Conservation (phyloP, 1,140 invertebrate genomes). For the Habropoda laboriosa region DNA sequence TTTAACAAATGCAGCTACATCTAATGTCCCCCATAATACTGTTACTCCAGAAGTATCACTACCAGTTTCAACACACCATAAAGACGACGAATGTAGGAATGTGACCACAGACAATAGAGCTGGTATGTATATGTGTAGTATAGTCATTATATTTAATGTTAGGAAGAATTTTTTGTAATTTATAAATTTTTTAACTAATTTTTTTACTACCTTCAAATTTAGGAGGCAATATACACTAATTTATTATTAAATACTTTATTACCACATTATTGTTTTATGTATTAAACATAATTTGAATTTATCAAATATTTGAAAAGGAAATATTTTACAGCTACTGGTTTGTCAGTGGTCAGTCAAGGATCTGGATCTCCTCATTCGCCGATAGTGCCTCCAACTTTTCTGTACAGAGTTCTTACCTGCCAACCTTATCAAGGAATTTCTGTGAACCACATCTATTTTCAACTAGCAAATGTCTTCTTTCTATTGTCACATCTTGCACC, state of each 20-base stretch:
- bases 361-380: conserved; percentile 76
- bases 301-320: neutral
- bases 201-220: neutral
- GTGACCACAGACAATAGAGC: conserved; percentile 72
- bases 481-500: conserved; percentile 91
- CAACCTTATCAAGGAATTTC: conserved; percentile 81
- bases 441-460: conserved; percentile 89
- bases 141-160: neutral
- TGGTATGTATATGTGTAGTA: conserved; percentile 54
- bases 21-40: conserved; percentile 67
- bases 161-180: neutral
- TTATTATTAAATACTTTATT: conserved; percentile 1
- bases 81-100: conserved; percentile 75
- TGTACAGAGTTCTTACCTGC: conserved; percentile 79
- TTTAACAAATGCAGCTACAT: conserved; percentile 69
- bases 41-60: conserved; percentile 72
- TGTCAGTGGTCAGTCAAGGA: conserved; percentile 73
- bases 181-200: neutral
- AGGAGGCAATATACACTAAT: neutral
- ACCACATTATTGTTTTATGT: neutral
- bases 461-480: conserved; percentile 92
- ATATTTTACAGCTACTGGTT: conserved; percentile 69
- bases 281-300: neutral
- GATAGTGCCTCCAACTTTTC: conserved; percentile 80
- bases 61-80: conserved; percentile 69